Evolutionary conservation across 2,888 invertebrate species (phyloP), one percentile per base, ranked within the genome.

Genomic region (Andrena fulva): DNA sequence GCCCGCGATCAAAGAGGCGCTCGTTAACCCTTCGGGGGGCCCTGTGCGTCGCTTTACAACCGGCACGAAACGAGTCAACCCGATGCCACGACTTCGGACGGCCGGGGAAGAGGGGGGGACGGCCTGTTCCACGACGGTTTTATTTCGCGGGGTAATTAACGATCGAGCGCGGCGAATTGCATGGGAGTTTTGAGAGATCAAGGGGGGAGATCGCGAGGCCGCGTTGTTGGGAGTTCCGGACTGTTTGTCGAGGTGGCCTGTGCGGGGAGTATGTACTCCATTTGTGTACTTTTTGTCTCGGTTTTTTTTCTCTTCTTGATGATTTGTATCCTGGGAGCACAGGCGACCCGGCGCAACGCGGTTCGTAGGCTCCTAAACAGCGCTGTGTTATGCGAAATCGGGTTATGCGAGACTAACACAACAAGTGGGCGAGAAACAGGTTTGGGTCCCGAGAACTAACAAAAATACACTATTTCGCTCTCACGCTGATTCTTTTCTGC

Each of bases 1-100:
- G 56, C 42, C 27, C 4, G 63, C 63, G 54, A 76, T 76, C 76
- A 76, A 76, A 76, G 63, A 54, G 63, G 42, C 42, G 42, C 63
- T 71, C 63, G 76, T 71, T 71, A 42, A 76, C 62, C 62, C 71
- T 63, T 71, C 24, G 12, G 16, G 12, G 16, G 56, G 50, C 48
- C 20, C 29, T 12, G 66, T 27, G 3, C 27, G 29, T 48, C 48
- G 66, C 67, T 66, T 59, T 16, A 66, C 29, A n/a, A 16, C 35
- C 27, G 27, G 20, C 54, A 12, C 29, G 42, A 4, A 42, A 64
- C 42, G 66, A 48, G 52, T 52, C 71, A 8, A 71, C 62, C 33
- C 33, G 62, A 62, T 24, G 31, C n/a, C 16, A 12, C 48, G 48
- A 12, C 52, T 52, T n/a, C 27, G 27, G 35, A n/a, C 60, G n/a